A percentile compares a stretch with the other conserved stretches of the same genome.
phyloP scores from a whole-genome alignment of 2,797 vertebrate genomes.

The Danio albolineatus region DNA sequence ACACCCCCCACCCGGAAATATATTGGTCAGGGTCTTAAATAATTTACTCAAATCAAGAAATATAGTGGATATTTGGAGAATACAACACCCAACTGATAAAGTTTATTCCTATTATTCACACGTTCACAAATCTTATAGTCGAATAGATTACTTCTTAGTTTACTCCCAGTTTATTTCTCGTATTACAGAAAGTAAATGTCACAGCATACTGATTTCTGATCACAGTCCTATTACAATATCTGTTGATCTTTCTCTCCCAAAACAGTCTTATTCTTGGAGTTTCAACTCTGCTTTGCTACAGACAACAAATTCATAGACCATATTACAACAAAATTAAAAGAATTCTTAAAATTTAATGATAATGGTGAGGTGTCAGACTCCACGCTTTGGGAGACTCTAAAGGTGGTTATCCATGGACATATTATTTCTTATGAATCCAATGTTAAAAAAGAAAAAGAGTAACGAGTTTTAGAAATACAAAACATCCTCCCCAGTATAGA shows the following conservation, averaged over 20 bases:
- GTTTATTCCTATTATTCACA: not conserved
- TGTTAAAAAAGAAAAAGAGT: no score
- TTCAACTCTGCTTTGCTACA: not conserved
- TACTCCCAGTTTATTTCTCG: not conserved
- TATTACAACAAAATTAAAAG: no score
- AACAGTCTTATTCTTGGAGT: not conserved
- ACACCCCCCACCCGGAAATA: not conserved
- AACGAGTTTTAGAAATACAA: no score
- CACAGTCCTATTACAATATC: not conserved
- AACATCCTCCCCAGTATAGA: no score
- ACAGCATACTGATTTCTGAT: not conserved
- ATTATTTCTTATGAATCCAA: no score
- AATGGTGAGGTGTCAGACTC: no score
- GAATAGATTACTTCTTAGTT: constrained; percentile 13
- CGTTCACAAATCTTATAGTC: constrained; percentile 10
- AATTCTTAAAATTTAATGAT: no score
- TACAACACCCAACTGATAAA: not conserved
- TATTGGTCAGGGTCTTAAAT: constrained; percentile 3
- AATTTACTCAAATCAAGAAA: not conserved
- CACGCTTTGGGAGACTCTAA: no score
- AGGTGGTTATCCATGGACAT: no score
- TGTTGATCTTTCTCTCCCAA: not conserved
- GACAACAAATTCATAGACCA: no score
- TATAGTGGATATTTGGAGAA: not conserved
- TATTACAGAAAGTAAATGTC: not conserved